A percentile compares a stretch with the other conserved stretches of the same genome.
These are phyloP conservation scores for Tipula lateralis DNA, from an alignment of 2,888 invertebrate species.

Conservation along the genomic window DNA sequence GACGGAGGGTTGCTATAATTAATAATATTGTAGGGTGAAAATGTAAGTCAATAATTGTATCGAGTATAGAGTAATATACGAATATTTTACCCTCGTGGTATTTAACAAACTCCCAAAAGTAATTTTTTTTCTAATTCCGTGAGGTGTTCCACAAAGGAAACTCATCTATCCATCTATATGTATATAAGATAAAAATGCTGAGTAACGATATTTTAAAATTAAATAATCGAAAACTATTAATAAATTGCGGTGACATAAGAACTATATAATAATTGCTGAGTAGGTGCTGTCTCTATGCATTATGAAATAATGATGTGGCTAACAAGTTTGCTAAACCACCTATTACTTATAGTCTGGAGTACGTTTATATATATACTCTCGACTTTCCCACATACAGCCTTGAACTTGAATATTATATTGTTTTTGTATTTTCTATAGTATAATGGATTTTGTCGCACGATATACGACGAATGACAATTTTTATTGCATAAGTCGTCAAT, in stretches of 20 bases:
- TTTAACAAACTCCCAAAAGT: neutral
- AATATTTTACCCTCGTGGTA: neutral
- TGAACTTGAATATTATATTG: neutral
- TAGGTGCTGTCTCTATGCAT: neutral
- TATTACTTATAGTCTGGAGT: neutral
- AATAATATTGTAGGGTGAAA: neutral
- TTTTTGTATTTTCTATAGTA: neutral
- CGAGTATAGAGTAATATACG: neutral
- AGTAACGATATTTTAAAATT: neutral
- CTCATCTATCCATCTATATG: neutral
- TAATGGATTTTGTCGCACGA: neutral
- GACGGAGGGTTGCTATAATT: neutral
- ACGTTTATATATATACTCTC: neutral
- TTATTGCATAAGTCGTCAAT: neutral
- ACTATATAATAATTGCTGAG: neutral
- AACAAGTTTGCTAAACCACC: neutral
- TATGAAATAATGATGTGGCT: neutral
- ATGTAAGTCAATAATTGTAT: neutral
- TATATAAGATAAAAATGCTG: neutral
- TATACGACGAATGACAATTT: neutral
- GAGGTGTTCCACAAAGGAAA: neutral
- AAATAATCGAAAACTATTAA: neutral
- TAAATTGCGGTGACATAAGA: neutral
- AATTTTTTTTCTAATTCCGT: neutral
- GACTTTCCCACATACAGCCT: neutral